phyloP scores from a whole-genome alignment of 2,113 vertebrate genomes.

The Ptilorrhoa leucosticta region DNA sequence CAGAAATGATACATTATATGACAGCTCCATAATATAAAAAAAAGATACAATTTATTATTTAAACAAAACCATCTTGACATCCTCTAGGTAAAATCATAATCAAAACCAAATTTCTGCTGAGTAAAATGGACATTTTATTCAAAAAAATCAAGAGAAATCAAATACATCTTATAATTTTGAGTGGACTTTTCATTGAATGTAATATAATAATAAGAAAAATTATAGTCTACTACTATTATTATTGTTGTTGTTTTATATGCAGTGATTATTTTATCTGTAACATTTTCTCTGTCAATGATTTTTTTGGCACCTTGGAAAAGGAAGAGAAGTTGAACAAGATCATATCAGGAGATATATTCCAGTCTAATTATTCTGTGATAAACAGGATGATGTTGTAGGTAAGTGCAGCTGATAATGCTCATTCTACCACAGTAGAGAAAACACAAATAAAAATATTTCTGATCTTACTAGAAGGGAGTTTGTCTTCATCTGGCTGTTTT shows the following conservation, averaged over 20 bases:
- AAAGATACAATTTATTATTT: not conserved
- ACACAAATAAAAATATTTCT: not conserved
- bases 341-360: not conserved
- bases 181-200: not conserved
- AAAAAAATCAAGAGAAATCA: not conserved
- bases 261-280: not conserved
- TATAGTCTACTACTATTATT: not conserved
- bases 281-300: not conserved
- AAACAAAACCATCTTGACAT: not conserved
- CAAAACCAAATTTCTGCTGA: not conserved
- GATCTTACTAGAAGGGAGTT: not conserved
- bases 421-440: not conserved
- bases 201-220: not conserved
- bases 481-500: not conserved
- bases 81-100: not conserved
- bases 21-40: not conserved
- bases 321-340: fast-evolving
- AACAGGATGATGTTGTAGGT: not conserved
- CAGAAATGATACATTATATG: not conserved
- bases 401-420: not conserved
- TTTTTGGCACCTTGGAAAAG: not conserved
- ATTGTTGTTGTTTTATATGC: not conserved
- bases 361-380: not conserved
- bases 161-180: not conserved
- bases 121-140: not conserved